These are phyloP conservation scores for Aspiorhynchus laticeps DNA, from an alignment of 2,113 vertebrate genomes.

Conservation along the genomic window DNA sequence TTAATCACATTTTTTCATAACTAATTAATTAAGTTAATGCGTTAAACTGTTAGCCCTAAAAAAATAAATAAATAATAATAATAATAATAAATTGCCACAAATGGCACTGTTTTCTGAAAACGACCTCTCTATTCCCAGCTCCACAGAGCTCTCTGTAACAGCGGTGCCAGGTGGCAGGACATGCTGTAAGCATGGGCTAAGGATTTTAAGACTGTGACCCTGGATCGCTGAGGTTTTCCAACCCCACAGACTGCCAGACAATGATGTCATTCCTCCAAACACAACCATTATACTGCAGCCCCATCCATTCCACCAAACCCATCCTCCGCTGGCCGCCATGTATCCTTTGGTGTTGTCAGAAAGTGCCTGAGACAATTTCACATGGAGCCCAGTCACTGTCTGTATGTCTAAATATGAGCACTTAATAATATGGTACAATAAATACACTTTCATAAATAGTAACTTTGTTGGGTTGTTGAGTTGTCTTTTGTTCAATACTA, in stretches of 20 bases:
- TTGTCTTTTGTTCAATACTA: background rate
- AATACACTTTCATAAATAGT: background rate
- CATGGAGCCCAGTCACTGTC: background rate
- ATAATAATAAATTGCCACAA: too few species aligned
- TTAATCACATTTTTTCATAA: too few species aligned
- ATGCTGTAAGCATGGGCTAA: conserved; percentile 10
- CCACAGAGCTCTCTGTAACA: background rate
- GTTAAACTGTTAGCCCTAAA: too few species aligned
- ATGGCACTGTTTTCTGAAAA: background rate
- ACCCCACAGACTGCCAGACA: conserved; percentile 65
- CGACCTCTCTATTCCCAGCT: background rate
- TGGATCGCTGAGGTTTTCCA: conserved; percentile 26
- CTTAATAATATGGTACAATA: conserved; percentile 7
- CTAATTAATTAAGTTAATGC: too few species aligned
- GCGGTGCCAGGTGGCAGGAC: background rate
- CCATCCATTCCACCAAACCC: conserved; percentile 9
- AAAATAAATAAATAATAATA: too few species aligned
- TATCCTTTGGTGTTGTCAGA: conserved; percentile 1
- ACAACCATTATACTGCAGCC: conserved; percentile 9
- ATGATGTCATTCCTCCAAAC: conserved; percentile 71
- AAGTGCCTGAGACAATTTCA: background rate
- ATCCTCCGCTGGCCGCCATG: background rate
- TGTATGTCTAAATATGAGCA: background rate
- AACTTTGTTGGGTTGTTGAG: background rate
- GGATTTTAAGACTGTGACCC: conserved; percentile 2